These are phyloP conservation scores for Trichoplusia ni DNA, from an alignment of 1,140 invertebrate genomes.

Conservation along the genomic window DNA sequence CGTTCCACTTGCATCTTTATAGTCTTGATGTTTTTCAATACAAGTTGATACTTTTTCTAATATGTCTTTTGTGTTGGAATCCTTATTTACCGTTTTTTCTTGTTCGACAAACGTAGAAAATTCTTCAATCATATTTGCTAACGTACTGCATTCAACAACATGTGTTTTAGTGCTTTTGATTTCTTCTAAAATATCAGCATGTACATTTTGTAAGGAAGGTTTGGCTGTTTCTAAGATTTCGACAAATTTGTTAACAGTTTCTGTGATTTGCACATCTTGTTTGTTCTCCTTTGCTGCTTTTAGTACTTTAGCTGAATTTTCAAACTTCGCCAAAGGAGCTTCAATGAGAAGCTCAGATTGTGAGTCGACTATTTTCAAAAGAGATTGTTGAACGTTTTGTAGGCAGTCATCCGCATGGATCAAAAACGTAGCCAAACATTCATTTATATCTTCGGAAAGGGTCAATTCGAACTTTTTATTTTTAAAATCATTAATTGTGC, in stretches of 20 bases:
- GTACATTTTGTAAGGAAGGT: slow-evolving; percentile 29
- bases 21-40: slow-evolving; percentile 53
- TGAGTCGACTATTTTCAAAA: slow-evolving; percentile 50
- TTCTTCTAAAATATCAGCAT: slow-evolving; percentile 38
- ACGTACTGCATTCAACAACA: not conserved
- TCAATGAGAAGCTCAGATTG: slow-evolving; percentile 53
- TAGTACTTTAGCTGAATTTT: slow-evolving; percentile 28
- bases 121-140: slow-evolving; percentile 33
- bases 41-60: slow-evolving; percentile 43
- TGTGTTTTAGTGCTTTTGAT: slow-evolving; percentile 14
- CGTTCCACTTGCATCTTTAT: slow-evolving; percentile 50
- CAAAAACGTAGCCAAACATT: slow-evolving; percentile 43
- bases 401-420: slow-evolving; percentile 47
- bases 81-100: slow-evolving; percentile 7
- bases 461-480: slow-evolving; percentile 36
- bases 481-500: slow-evolving; percentile 53
- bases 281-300: slow-evolving; percentile 18
- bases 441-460: slow-evolving; percentile 46
- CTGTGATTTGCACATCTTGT: slow-evolving; percentile 15
- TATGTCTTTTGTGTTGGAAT: slow-evolving; percentile 32
- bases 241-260: slow-evolving; percentile 31
- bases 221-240: slow-evolving; percentile 34
- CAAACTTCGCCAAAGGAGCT: slow-evolving; percentile 40
- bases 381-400: slow-evolving; percentile 43
- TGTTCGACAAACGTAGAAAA: slow-evolving; percentile 30